These are phyloP conservation scores for Popillia japonica DNA, from an alignment of 1,140 invertebrate species.

Conservation along the genomic window DNA sequence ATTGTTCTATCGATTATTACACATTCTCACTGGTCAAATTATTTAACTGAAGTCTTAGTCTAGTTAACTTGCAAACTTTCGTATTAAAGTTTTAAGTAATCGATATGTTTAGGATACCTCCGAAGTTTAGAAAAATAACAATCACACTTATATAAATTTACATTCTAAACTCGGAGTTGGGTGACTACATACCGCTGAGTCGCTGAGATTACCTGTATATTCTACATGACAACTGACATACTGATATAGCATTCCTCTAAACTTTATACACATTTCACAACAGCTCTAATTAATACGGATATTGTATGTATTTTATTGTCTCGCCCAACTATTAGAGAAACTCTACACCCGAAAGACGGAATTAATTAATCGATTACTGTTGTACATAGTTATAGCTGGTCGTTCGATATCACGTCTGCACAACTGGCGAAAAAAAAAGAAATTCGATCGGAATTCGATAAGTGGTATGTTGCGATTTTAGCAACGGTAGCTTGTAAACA, in stretches of 20 bases:
- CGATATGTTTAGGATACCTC: too few relatives aligned
- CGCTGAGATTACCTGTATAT: too few relatives aligned
- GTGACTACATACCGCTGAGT: too few relatives aligned
- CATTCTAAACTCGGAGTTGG: too few relatives aligned
- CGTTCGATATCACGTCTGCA: not conserved
- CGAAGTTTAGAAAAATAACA: too few relatives aligned
- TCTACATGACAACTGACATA: not conserved
- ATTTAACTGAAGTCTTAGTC: too few relatives aligned
- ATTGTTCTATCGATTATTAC: too few relatives aligned
- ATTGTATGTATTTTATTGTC: slow-evolving; percentile 22
- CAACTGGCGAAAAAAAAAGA: not conserved
- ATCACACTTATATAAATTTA: too few relatives aligned
- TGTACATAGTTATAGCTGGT: not conserved
- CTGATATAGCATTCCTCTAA: not conserved
- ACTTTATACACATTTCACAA: slow-evolving; percentile 22
- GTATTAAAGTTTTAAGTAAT: too few relatives aligned
- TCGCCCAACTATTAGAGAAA: slow-evolving; percentile 21
- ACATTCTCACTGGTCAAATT: too few relatives aligned
- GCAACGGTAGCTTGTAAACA: slow-evolving; percentile 23
- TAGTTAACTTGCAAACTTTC: too few relatives aligned
- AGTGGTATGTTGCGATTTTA: slow-evolving; percentile 20
- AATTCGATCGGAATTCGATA: slow-evolving; percentile 30
- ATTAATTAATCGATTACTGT: slow-evolving; percentile 26
- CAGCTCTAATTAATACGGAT: slow-evolving; percentile 2
- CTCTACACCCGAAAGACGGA: slow-evolving; percentile 16